Evolutionary conservation across 2,888 invertebrate species (phyloP).

Genomic region (Sialis lutaria): DNA sequence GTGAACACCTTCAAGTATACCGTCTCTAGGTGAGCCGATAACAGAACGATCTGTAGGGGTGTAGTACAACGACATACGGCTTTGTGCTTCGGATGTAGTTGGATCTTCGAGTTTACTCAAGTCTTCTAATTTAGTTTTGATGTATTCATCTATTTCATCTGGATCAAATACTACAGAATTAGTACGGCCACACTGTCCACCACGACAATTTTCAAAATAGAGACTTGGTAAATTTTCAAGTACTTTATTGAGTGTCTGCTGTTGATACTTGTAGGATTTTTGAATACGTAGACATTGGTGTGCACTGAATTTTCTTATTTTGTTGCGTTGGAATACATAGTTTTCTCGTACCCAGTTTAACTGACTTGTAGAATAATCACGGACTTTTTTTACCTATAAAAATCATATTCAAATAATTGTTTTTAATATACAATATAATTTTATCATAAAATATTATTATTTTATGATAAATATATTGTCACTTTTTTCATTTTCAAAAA

Average conservation of each 20-base stretch:
- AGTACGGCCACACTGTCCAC: slow-evolving; percentile 58
- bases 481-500: too few species aligned
- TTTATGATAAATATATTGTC: too few species aligned
- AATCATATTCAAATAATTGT: slow-evolving; percentile 8
- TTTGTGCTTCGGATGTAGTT: slow-evolving; percentile 31
- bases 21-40: slow-evolving; percentile 27
- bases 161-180: slow-evolving; percentile 58
- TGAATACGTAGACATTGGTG: slow-evolving; percentile 77
- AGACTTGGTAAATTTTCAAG: slow-evolving; percentile 80
- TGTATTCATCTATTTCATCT: slow-evolving; percentile 47
- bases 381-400: slow-evolving; percentile 68
- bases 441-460: too few species aligned
- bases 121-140: slow-evolving; percentile 46
- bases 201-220: slow-evolving; percentile 86
- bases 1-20: slow-evolving; percentile 35
- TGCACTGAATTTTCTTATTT: slow-evolving; percentile 86
- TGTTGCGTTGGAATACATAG: slow-evolving; percentile 87
- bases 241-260: slow-evolving; percentile 85
- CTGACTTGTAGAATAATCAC: slow-evolving; percentile 82
- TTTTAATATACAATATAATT: too few species aligned
- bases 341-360: slow-evolving; percentile 89
- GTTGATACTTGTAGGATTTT: slow-evolving; percentile 91
- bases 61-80: slow-evolving; percentile 61
- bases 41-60: slow-evolving; percentile 59
- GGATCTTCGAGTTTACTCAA: slow-evolving; percentile 33